Conservation (phyloP, 2,888 invertebrate genomes). For the Celastrina argiolus region DNA sequence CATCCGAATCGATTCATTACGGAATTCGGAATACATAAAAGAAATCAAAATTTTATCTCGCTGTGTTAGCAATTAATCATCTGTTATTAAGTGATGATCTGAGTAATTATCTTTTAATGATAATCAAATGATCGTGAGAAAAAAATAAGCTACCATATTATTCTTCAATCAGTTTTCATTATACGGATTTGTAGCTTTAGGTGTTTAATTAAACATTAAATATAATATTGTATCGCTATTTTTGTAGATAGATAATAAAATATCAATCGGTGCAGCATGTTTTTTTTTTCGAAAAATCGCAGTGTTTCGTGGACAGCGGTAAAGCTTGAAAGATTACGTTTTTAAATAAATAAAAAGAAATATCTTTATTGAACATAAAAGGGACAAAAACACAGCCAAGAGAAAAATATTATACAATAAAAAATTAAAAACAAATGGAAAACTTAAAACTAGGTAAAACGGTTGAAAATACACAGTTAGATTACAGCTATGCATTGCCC, state of each 20-base stretch:
- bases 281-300: background rate
- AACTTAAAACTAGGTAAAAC: too few relatives aligned
- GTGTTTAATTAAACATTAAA: background rate
- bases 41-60: background rate
- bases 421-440: too few relatives aligned
- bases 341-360: too few relatives aligned
- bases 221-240: background rate
- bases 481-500: too few relatives aligned
- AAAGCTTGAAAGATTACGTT: too few relatives aligned
- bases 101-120: conserved; percentile 6
- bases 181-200: conserved; percentile 10
- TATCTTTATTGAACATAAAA: too few relatives aligned
- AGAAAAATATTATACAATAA: too few relatives aligned
- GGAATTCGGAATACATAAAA: background rate
- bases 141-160: background rate
- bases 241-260: background rate
- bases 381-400: too few relatives aligned
- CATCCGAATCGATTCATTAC: background rate
- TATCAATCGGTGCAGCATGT: background rate
- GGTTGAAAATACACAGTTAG: too few relatives aligned
- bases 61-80: conserved; percentile 1
- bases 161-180: background rate
- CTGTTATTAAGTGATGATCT: conserved; percentile 12
- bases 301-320: too few relatives aligned
- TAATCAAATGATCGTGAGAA: background rate